Base-by-base conservation (phyloP, 2,113 vertebrate species). In the Sinosuthora webbiana region DNA sequence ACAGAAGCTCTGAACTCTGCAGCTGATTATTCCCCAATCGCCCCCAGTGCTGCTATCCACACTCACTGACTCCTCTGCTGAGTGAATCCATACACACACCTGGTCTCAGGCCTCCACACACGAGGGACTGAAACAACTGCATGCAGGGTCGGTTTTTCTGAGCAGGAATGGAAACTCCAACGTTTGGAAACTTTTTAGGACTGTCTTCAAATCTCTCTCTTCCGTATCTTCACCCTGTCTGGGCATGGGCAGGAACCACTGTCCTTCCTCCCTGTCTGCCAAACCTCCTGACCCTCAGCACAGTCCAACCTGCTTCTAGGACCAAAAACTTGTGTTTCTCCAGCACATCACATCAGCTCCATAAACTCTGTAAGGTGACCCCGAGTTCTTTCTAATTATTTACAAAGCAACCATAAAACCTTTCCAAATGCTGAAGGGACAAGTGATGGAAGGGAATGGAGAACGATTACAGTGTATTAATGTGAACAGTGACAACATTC, bases 401-500 rank as follows among this genome's bases (percentile, higher is more conserved):
- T 71, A 79, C 35, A 91, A 71, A 84, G 62, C 56, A 84, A 71
- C n/a, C 39, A 30, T 9, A 67, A 73, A 69, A 41, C 17, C 24
- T 16, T 44, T 57, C 49, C 67, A 57, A 3, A 33, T 30, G 27
- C 63, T 76, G 70, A 17, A 49, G 81, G 39, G n/a, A 50, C 53
- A 65, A 49, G 31, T 13, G 50, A 69, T 20, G 37, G 47, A 33
- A 27, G 33, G 37, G 83, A 69, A 1, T 2, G 42, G 31, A 70
- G 63, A 74, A 53, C 0, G 0, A 78, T 9, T 62, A 52, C 52
- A 53, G 50, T 0, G 0, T 21, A n/a, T 50, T 74, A 35, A 31
- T 11, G 11, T 20, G n/a, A 80, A 73, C 0, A 77, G n/a, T 10
- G 28, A 67, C 56, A 75, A 64, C 42, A 18, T 39, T 86, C 42